Conservation (phyloP, 2,113 vertebrate genomes). For the Balaeniceps rex region DNA sequence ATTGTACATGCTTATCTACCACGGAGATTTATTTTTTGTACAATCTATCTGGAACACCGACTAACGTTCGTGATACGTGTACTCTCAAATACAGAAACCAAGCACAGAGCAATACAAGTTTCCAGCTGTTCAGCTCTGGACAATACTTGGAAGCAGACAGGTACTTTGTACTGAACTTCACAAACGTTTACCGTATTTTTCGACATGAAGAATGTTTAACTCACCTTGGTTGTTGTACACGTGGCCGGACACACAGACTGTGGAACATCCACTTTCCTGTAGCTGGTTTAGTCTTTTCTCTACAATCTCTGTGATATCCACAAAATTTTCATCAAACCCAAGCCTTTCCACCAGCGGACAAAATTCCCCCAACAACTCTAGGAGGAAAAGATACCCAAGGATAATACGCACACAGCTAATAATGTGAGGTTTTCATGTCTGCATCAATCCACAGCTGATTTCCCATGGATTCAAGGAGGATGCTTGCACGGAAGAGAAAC, state of each 20-base stretch:
- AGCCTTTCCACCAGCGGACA: slow-evolving; percentile 87
- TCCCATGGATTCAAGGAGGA: not conserved
- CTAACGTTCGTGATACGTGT: rapidly evolving
- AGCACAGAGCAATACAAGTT: not conserved
- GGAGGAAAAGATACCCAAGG: not conserved
- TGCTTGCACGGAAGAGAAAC: not conserved
- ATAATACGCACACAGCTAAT: not conserved
- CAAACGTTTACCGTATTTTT: not conserved
- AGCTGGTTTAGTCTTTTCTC: slow-evolving; percentile 70
- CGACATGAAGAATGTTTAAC: not conserved
- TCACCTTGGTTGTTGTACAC: slow-evolving; percentile 80
- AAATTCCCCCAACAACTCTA: slow-evolving; percentile 85
- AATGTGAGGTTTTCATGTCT: no score
- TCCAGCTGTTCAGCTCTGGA: not conserved
- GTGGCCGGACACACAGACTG: slow-evolving; percentile 73
- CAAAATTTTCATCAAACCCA: slow-evolving; percentile 91
- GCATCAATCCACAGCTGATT: not conserved
- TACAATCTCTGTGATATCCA: slow-evolving; percentile 85
- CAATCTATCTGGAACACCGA: not conserved
- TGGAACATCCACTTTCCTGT: not conserved
- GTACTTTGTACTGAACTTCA: not conserved
- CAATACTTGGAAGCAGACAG: not conserved
- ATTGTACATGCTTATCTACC: no score
- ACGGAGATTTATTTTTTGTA: not conserved
- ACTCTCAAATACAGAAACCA: not conserved